phyloP scores from a whole-genome alignment of 2,113 vertebrate genomes.

The Bombycilla garrulus region DNA sequence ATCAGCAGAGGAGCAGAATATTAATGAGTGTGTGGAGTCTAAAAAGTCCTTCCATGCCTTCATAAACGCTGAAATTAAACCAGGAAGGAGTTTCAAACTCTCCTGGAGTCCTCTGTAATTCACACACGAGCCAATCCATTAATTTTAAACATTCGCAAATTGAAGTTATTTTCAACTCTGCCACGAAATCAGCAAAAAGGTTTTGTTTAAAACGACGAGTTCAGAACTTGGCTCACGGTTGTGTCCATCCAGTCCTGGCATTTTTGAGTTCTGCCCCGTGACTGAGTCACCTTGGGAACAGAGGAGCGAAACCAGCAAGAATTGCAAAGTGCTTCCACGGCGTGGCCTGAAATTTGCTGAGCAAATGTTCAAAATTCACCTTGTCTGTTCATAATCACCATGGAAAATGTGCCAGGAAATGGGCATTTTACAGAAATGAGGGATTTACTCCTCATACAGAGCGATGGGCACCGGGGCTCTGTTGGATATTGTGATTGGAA shows the following conservation, averaged over 20 bases:
- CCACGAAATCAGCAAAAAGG: background rate
- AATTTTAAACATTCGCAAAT: background rate
- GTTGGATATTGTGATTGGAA: background rate
- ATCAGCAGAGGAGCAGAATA: background rate
- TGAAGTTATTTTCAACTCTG: background rate
- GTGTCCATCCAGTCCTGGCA: fast-evolving
- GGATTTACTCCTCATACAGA: background rate
- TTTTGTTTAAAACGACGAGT: fast-evolving
- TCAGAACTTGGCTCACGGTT: fast-evolving
- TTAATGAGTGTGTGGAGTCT: background rate
- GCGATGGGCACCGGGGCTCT: fast-evolving
- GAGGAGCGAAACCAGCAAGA: background rate
- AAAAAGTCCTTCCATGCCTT: background rate
- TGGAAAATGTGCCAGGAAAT: background rate
- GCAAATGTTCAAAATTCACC: background rate
- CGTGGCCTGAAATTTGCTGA: background rate
- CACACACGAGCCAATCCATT: fast-evolving
- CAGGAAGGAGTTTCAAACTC: background rate
- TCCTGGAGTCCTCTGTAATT: background rate
- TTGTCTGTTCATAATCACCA: background rate
- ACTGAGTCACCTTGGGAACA: background rate
- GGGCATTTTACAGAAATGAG: background rate
- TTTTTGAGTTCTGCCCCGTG: background rate
- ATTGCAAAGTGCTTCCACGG: background rate
- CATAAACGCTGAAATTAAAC: background rate